phyloP scores from a whole-genome alignment of 2,113 vertebrate genomes.

The Gulo gulo region DNA sequence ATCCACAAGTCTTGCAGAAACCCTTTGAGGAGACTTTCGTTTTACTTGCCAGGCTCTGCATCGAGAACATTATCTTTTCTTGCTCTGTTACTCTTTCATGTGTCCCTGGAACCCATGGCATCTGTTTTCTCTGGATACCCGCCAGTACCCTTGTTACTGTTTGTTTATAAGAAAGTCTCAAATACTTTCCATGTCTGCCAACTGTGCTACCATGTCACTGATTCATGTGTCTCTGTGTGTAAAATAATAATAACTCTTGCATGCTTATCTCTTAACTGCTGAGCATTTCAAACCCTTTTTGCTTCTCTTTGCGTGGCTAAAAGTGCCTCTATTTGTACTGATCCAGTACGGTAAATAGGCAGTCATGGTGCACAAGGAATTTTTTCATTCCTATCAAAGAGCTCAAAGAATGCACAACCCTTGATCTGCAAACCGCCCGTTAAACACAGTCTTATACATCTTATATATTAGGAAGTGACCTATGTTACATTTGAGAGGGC shows the following conservation, averaged over 20 bases:
- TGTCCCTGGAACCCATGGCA: neutral
- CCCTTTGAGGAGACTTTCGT: neutral
- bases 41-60: neutral
- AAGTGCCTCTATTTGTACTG: neutral
- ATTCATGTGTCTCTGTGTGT: neutral
- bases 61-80: neutral
- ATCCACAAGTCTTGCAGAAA: neutral
- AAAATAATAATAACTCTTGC: neutral
- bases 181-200: neutral
- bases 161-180: neutral
- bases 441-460: neutral
- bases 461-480: neutral
- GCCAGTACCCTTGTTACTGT: neutral
- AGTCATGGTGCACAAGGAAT: neutral
- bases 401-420: neutral
- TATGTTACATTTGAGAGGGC: neutral
- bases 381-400: neutral
- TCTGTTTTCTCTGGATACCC: neutral
- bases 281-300: neutral
- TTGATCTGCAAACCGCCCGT: neutral
- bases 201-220: neutral
- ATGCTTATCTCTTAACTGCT: neutral
- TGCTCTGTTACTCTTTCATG: neutral
- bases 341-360: neutral
- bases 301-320: neutral